Base-by-base conservation (phyloP, 2,113 vertebrate genomes). In the Cebidichthys violaceus region DNA sequence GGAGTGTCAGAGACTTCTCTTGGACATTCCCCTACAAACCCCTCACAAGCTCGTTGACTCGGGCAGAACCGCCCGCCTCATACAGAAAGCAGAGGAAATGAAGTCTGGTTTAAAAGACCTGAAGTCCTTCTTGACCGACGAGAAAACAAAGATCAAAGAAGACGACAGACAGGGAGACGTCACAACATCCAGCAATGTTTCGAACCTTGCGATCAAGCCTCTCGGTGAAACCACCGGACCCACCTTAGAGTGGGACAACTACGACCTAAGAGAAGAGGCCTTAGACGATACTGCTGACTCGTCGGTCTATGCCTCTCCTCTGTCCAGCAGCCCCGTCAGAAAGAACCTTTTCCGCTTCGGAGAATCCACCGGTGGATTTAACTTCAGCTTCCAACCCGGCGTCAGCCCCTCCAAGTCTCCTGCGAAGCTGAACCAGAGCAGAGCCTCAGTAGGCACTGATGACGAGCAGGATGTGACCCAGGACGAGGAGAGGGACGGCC, bases 1-100 rank as follows among this genome's bases (percentile, higher is more conserved):
- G 84, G 97, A 98, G 60, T 99, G 96, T 86, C 98, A 99, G 69
- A 93, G 95, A 68, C 94, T 98, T 1, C 94, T 99, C 0, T 85
- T 99, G 75, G 97, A 99, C 85, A 99, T 99, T 83, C 98, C 97
- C 9, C 88, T 99, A 68, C 98, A 99, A 80, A 99, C 98, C 0
- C 98, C 98, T 3, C 98, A 99, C 91, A 99, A 99, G 83, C 96
- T 99, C 41, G 93, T 99, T 39, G 97, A 98, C 92, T 96, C 96
- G 0, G 98, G 97, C 35, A 95, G 97, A 89, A 97, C 98, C 27
- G 98, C 98, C 39, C 97, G 96, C 11, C 96, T 99, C 55, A 99
- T 99, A 90, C 96, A 98, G 92, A 98, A 97, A 94, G 98, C 98
- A 24, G 98, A 99, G 92, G 97, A 99, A 93, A 99, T 99, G 98